These are phyloP conservation scores for Leptoteleia sp. DNA, from an alignment of 1,140 invertebrate species.

Conservation along the genomic window DNA sequence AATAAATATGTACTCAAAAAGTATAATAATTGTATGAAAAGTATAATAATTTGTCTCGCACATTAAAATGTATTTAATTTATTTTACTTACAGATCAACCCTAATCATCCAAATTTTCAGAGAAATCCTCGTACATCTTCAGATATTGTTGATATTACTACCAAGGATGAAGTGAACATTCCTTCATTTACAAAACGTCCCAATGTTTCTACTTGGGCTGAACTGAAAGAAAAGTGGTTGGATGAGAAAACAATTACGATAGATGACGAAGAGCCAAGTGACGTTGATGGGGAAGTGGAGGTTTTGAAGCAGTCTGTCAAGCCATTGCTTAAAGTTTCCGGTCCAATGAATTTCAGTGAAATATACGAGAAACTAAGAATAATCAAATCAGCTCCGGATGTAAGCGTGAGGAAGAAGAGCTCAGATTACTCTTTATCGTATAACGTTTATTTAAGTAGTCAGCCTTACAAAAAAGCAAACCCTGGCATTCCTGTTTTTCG, in stretches of 20 bases:
- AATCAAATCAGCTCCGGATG: conserved; percentile 75
- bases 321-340: conserved; percentile 69
- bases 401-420: conserved; percentile 71
- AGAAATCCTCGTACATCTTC: conserved; percentile 11
- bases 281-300: conserved; percentile 72
- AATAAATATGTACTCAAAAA: too few relatives aligned
- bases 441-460: conserved; percentile 74
- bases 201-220: conserved; percentile 72
- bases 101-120: conserved; percentile 14
- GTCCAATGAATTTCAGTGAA: conserved; percentile 68
- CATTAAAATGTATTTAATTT: too few relatives aligned
- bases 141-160: conserved; percentile 32
- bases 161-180: conserved; percentile 49
- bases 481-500: conserved; percentile 75
- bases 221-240: conserved; percentile 76
- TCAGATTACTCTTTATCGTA: conserved; percentile 75
- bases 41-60: too few relatives aligned
- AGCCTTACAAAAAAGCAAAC: conserved; percentile 73
- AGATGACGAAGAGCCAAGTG: conserved; percentile 74
- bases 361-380: conserved; percentile 75
- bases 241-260: conserved; percentile 79
- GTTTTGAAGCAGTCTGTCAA: conserved; percentile 70
- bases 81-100: conserved; percentile 30
- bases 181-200: conserved; percentile 70
- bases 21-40: too few relatives aligned